phyloP scores from a whole-genome alignment of 2,888 invertebrate genomes.

The Escarpia spicata region DNA sequence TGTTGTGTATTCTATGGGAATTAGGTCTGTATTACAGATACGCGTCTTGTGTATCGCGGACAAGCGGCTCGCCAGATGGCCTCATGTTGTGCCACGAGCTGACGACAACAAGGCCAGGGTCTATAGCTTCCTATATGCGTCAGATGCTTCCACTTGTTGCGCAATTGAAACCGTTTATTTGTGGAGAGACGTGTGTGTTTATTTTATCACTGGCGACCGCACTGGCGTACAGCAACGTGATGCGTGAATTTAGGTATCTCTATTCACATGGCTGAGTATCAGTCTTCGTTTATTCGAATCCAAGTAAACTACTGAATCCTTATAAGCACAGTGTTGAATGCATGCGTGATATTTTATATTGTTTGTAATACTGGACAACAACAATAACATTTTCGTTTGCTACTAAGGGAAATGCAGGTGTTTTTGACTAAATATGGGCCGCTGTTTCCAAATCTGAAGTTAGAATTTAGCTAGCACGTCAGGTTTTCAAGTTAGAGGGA shows the following conservation, averaged over 20 bases:
- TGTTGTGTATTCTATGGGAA: background rate
- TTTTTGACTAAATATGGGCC: too few relatives aligned
- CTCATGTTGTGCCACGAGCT: background rate
- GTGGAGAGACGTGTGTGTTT: background rate
- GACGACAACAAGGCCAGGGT: background rate
- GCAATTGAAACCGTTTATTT: constrained; percentile 16
- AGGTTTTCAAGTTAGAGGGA: too few relatives aligned
- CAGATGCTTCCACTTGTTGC: background rate
- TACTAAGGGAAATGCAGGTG: too few relatives aligned
- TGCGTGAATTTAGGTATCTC: background rate
- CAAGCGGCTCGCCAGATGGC: background rate
- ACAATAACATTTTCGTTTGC: too few relatives aligned
- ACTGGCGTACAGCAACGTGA: background rate
- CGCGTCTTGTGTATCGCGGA: background rate
- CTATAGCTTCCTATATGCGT: background rate
- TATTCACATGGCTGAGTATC: too few relatives aligned
- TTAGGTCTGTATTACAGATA: background rate
- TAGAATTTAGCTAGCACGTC: too few relatives aligned
- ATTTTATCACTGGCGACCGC: background rate
- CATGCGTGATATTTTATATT: too few relatives aligned
- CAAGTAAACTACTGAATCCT: too few relatives aligned
- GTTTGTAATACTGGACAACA: too few relatives aligned
- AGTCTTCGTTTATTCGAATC: too few relatives aligned
- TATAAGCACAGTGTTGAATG: too few relatives aligned
- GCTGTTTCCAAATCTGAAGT: too few relatives aligned